phyloP scores from a whole-genome alignment of 2,797 vertebrate species.

The Semaprochilodus insignis region DNA sequence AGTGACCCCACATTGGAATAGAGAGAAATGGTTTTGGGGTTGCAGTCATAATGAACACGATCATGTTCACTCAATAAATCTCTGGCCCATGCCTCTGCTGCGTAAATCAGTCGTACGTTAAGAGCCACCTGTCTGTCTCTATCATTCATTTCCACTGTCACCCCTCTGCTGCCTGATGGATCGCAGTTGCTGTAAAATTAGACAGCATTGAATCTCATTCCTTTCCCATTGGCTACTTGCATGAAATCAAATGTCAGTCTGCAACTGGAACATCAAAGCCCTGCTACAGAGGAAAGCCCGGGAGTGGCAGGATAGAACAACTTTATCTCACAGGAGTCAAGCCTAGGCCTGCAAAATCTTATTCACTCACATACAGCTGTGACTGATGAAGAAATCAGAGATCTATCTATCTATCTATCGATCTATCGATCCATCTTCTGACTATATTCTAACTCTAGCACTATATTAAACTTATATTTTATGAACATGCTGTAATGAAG shows the following conservation, averaged over 20 bases:
- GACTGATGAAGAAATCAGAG: not conserved
- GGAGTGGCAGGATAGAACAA: slow-evolving; percentile 67
- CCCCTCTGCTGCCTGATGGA: slow-evolving; percentile 98
- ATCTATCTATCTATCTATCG: no score
- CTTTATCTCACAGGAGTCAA: slow-evolving; percentile 68
- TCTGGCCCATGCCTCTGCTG: slow-evolving; percentile 93
- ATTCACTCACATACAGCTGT: slow-evolving; percentile 65
- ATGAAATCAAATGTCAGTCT: slow-evolving; percentile 89
- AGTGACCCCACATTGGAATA: slow-evolving; percentile 82
- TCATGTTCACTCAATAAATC: slow-evolving; percentile 89
- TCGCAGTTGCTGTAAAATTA: slow-evolving; percentile 99
- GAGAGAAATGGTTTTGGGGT: slow-evolving; percentile 97
- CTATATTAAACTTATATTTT: not conserved
- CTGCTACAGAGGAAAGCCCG: slow-evolving; percentile 63
- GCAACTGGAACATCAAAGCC: slow-evolving; percentile 67
- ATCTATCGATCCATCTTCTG: not conserved
- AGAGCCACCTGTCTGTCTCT: slow-evolving; percentile 99
- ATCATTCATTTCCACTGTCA: slow-evolving; percentile 99
- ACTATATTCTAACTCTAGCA: not conserved
- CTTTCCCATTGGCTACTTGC: slow-evolving; percentile 98
- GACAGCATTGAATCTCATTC: slow-evolving; percentile 99
- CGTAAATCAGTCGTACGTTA: slow-evolving; percentile 99
- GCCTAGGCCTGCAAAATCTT: slow-evolving; percentile 52
- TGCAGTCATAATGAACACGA: slow-evolving; percentile 98
- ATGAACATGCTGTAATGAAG: not conserved